These are phyloP conservation scores for Myotis pilosus DNA, from an alignment of 2,797 vertebrate species.

Conservation along the genomic window DNA sequence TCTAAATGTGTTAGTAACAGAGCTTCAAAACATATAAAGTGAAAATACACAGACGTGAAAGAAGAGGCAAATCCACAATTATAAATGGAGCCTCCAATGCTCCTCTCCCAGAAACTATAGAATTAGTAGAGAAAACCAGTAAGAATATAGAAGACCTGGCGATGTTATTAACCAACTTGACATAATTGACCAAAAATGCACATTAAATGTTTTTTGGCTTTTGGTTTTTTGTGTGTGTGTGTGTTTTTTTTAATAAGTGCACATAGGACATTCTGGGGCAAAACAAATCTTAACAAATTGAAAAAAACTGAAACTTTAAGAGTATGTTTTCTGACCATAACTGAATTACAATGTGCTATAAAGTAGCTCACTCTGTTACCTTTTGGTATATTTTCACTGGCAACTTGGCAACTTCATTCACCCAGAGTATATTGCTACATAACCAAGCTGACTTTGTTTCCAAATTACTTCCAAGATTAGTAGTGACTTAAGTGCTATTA, in stretches of 20 bases:
- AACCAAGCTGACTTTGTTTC: not conserved
- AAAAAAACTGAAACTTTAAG: not conserved
- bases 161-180: not conserved
- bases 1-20: not conserved
- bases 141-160: not conserved
- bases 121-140: not conserved
- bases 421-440: not conserved
- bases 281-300: not conserved
- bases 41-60: not conserved
- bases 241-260: not conserved
- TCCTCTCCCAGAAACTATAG: not conserved
- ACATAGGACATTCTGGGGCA: not conserved
- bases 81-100: not conserved
- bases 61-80: not conserved
- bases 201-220: not conserved
- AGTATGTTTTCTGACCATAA: not conserved
- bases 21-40: not conserved
- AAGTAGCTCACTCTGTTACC: not conserved
- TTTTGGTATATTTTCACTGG: not conserved
- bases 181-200: not conserved
- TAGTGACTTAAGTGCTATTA: not conserved
- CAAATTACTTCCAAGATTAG: constrained; percentile 7
- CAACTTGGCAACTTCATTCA: not conserved
- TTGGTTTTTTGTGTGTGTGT: too few species aligned
- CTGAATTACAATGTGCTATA: not conserved